Percentiles rank a stretch among this genome's conserved stretches.
Evolutionary conservation across 2,113 vertebrate genomes (phyloP).

Genomic region (Indicator maculatus): DNA sequence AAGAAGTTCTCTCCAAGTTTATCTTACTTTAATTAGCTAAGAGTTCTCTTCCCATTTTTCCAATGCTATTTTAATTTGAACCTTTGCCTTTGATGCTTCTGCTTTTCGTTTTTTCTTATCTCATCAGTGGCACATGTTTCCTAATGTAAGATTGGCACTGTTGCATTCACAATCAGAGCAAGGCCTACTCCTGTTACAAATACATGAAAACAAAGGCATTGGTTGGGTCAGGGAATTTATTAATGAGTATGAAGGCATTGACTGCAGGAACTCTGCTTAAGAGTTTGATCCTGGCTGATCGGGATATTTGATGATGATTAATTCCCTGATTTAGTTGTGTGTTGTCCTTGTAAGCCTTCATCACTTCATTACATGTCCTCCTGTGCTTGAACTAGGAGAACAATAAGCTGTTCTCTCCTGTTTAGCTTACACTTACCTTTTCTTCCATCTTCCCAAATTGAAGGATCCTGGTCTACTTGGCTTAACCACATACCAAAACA

Average conservation of each 20-base stretch:
- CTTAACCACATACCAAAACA: not conserved
- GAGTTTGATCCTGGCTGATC: too few relatives aligned
- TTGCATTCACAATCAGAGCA: not conserved
- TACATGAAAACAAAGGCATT: not conserved
- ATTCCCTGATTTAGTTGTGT: too few relatives aligned
- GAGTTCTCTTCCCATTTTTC: not conserved
- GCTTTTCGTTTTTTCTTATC: not conserved
- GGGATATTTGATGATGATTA: too few relatives aligned
- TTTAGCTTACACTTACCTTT: not conserved
- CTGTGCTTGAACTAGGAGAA: not conserved
- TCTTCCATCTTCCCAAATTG: not conserved
- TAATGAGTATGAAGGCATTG: not conserved
- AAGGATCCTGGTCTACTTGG: not conserved
- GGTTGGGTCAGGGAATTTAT: not conserved
- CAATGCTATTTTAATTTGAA: not conserved
- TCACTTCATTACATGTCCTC: not conserved
- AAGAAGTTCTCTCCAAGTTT: not conserved
- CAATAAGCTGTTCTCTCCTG: not conserved
- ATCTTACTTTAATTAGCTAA: not conserved
- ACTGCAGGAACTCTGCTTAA: not conserved
- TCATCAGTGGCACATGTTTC: not conserved
- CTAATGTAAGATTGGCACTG: not conserved
- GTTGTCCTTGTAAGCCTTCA: not conserved
- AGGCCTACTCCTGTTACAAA: not conserved
- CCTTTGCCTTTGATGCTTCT: not conserved